phyloP scores from a whole-genome alignment of 1,140 invertebrate species.

The Procambarus clarkii region DNA sequence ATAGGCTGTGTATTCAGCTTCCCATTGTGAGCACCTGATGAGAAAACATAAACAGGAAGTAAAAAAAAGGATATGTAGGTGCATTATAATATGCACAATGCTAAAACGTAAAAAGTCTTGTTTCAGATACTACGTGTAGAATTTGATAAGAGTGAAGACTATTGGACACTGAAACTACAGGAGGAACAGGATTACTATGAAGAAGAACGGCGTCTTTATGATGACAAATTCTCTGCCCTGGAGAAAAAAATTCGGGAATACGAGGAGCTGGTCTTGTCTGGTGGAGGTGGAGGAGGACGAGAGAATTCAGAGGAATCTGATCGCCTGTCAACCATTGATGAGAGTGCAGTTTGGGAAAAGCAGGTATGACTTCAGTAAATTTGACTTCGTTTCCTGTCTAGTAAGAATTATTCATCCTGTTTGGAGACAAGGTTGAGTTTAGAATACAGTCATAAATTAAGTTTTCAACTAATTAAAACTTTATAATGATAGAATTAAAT shows the following conservation, averaged over 20 bases:
- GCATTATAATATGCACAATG: too few relatives aligned
- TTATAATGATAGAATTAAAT: too few relatives aligned
- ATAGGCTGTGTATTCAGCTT: too few relatives aligned
- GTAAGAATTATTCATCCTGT: too few relatives aligned
- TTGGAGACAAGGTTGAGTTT: too few relatives aligned
- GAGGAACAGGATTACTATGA: slow-evolving; percentile 86
- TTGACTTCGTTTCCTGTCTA: too few relatives aligned
- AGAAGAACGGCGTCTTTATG: slow-evolving; percentile 85
- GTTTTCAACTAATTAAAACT: too few relatives aligned
- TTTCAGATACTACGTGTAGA: slow-evolving; percentile 82
- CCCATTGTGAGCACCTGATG: too few relatives aligned
- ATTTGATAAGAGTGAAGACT: slow-evolving; percentile 90
- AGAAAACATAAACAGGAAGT: too few relatives aligned
- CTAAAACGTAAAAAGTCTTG: neutral
- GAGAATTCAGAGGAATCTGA: slow-evolving; percentile 77
- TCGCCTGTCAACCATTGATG: slow-evolving; percentile 85
- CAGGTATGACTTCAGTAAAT: slow-evolving; percentile 75
- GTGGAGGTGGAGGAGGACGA: slow-evolving; percentile 47
- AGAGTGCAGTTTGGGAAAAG: slow-evolving; percentile 84
- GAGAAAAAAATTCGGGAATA: slow-evolving; percentile 86
- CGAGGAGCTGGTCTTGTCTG: slow-evolving; percentile 82
- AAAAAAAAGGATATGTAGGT: too few relatives aligned
- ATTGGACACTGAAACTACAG: slow-evolving; percentile 86
- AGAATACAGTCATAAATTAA: too few relatives aligned
- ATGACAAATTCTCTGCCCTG: slow-evolving; percentile 86